Evolutionary conservation across 2,113 vertebrate genomes (phyloP), one percentile per base, ranked within the genome.

Genomic region (Chaenogobius annularis): DNA sequence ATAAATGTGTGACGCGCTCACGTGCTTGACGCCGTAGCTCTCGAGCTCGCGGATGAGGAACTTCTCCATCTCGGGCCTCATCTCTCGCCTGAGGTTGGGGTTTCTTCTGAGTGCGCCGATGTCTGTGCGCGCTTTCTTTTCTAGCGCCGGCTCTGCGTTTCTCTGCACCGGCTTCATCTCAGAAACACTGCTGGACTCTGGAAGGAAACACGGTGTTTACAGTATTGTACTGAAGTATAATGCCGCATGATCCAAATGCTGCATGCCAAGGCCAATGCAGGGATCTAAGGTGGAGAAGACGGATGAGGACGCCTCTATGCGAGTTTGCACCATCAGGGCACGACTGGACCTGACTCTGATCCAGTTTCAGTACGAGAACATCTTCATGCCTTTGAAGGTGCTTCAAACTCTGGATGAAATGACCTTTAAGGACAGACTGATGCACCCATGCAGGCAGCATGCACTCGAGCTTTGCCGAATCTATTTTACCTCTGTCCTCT

Each of bases 401-500:
- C 73, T 37, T 47, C 71, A 43, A 43, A 69, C 65, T 19, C 17
- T 13, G 10, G 26, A 47, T 5, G 40, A 70, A 69, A 56, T 0
- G 23, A 59, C 62, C 10, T 66, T 64, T 59, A 12, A 64, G 58
- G 58, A 66, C 73, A 81, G 72, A 75, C 69, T 56, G 80, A 82
- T 70, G 83, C 75, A 68, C 68, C 78, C 85, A 89, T 85, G 90
- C 88, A 90, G 82, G 72, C 73, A 40, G 73, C 86, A 88, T 87
- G 90, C 91, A 78, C 77, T 56, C 54, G 31, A 68, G 19, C 66
- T 83, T 52, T 50, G 50, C 26, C 54, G 19, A 26, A 47, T 64
- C 82, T 19, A 7, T 35, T 80, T 96, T 97, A 98, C 97, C 97
- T 97, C 94, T 95, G 79, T 98, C 96, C 91, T 98, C 96, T 88